Percentiles rank a stretch among this genome's conserved stretches.
Evolutionary conservation across 2,113 vertebrate species (phyloP).

Genomic region (Noctilio leporinus): DNA sequence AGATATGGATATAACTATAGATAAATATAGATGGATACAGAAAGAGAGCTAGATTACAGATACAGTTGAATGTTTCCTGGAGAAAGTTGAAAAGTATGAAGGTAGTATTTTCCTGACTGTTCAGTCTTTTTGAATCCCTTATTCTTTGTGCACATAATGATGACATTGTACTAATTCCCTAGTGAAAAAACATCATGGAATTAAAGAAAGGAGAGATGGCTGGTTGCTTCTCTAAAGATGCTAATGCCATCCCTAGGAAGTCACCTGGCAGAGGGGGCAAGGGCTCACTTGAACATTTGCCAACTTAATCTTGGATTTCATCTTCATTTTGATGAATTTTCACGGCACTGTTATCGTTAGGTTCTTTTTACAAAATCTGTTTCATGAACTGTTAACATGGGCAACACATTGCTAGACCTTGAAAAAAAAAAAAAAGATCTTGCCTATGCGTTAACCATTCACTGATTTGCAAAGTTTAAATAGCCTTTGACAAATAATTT

Average conservation of each 20-base stretch:
- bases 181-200: neutral
- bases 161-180: neutral
- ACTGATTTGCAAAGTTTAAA: neutral
- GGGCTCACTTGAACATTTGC: slow-evolving; percentile 19
- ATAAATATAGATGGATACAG: neutral
- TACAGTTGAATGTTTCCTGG: too few species aligned
- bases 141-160: neutral
- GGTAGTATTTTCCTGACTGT: neutral
- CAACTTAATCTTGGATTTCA: slow-evolving; percentile 31
- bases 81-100: neutral
- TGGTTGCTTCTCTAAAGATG: slow-evolving; percentile 7
- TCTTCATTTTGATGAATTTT: neutral
- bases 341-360: neutral
- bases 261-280: slow-evolving; percentile 25
- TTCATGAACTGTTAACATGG: neutral
- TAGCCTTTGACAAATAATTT: neutral
- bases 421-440: neutral
- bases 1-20: neutral
- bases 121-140: neutral
- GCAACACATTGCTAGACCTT: neutral
- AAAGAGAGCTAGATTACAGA: too few species aligned
- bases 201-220: neutral
- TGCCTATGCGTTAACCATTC: neutral
- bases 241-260: neutral
- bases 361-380: slow-evolving; percentile 15